A percentile compares a stretch with the other conserved stretches of the same genome.
Conservation (phyloP, 2,888 invertebrate species). For the Nomada fucata region DNA sequence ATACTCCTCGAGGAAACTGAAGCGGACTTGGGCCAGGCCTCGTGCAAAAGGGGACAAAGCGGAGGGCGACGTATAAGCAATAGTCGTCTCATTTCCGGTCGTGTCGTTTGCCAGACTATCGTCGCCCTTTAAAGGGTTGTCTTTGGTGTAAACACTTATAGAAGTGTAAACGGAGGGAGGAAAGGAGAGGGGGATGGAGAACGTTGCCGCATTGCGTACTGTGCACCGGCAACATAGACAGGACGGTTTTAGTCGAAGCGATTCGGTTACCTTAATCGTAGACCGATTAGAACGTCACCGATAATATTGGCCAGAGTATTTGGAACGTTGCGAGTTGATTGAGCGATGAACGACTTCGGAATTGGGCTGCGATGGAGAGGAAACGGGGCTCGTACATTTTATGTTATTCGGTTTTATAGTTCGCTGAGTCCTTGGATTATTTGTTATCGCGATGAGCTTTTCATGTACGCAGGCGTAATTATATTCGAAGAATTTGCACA, state of each 20-base stretch:
- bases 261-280: neutral
- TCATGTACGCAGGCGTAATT: no score
- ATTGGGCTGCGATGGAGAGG: neutral
- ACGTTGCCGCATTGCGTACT: conserved; percentile 5
- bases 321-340: neutral
- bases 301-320: neutral
- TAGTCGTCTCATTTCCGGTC: conserved; percentile 27
- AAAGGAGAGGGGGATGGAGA: conserved; percentile 2
- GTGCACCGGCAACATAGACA: no score
- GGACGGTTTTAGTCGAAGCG: neutral
- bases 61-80: conserved; percentile 25
- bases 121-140: conserved; percentile 10
- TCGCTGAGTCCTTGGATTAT: neutral
- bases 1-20: conserved; percentile 5
- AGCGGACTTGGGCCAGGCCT: neutral
- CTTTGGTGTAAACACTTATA: conserved; percentile 21
- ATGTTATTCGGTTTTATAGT: neutral
- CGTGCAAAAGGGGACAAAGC: conserved; percentile 11
- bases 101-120: conserved; percentile 1
- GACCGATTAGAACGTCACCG: neutral
- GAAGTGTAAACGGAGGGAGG: neutral
- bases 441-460: neutral
- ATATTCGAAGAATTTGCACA: neutral
- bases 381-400: no score
- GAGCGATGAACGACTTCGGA: neutral